A percentile compares a stretch with the other conserved stretches of the same genome.
These are phyloP conservation scores for Alca torda DNA, from an alignment of 2,797 vertebrate genomes.

Conservation along the genomic window DNA sequence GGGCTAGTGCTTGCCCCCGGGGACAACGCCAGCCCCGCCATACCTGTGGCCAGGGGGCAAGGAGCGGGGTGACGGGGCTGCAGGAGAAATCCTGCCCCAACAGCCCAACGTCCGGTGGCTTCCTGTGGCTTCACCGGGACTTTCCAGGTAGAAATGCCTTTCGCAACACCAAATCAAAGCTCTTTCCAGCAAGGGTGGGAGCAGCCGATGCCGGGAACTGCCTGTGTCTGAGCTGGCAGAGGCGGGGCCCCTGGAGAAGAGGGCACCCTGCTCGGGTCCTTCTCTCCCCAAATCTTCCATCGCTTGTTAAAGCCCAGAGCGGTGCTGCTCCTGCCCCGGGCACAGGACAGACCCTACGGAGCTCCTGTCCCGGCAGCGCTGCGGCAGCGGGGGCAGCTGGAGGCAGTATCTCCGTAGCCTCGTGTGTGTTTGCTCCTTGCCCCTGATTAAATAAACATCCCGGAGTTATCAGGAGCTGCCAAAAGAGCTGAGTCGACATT, in stretches of 20 bases:
- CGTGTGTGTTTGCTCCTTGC: slow-evolving; percentile 9
- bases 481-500: slow-evolving; percentile 31
- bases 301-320: neutral
- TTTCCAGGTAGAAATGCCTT: neutral
- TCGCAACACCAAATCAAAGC: neutral
- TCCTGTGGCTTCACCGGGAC: neutral
- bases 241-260: neutral
- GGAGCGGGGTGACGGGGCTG: fast-evolving
- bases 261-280: fast-evolving
- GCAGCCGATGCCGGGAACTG: neutral
- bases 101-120: fast-evolving
- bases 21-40: neutral
- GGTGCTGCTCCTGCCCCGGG: fast-evolving
- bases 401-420: neutral
- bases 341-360: fast-evolving
- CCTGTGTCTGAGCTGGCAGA: neutral
- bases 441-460: slow-evolving; percentile 21
- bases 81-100: neutral
- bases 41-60: neutral
- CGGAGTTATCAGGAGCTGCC: neutral
- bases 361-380: neutral
- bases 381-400: fast-evolving
- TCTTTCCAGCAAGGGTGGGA: neutral
- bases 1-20: neutral
- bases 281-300: neutral